Percentiles rank a stretch among this genome's conserved stretches.
These are phyloP conservation scores for Pachypsylla venusta DNA, from an alignment of 1,140 invertebrate species.

Conservation along the genomic window DNA sequence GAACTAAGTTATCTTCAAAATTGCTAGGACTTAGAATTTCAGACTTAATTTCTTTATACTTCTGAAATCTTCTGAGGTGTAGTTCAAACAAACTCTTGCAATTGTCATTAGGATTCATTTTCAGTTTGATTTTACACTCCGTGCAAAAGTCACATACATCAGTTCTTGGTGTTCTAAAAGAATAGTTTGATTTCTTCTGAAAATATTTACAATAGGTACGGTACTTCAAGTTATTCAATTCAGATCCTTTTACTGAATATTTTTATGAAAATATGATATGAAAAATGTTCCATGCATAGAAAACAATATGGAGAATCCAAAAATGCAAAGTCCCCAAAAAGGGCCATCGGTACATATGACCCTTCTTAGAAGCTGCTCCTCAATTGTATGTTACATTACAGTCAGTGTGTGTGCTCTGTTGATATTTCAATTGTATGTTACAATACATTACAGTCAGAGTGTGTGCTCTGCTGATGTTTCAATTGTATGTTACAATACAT, in stretches of 20 bases:
- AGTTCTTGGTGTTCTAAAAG: slow-evolving; percentile 13
- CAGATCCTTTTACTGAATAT: background rate
- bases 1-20: background rate
- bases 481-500: too few relatives aligned
- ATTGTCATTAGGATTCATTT: slow-evolving; percentile 5
- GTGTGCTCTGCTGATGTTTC: too few relatives aligned
- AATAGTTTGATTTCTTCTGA: slow-evolving; percentile 10
- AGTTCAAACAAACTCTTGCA: slow-evolving; percentile 4
- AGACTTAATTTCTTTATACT: slow-evolving; percentile 5
- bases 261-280: too few relatives aligned
- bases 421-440: too few relatives aligned
- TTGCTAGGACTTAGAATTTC: background rate
- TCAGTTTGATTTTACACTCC: slow-evolving; percentile 9
- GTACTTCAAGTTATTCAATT: slow-evolving; percentile 14
- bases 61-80: slow-evolving; percentile 9
- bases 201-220: slow-evolving; percentile 16
- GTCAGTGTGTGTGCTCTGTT: too few relatives aligned
- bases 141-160: slow-evolving; percentile 16
- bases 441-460: too few relatives aligned
- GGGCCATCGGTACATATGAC: too few relatives aligned
- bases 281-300: too few relatives aligned
- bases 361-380: too few relatives aligned
- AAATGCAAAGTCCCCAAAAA: too few relatives aligned
- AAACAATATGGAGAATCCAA: too few relatives aligned
- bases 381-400: too few relatives aligned